These are phyloP conservation scores for Lutjanus argentimaculatus DNA, from an alignment of 2,797 vertebrate genomes.

Conservation along the genomic window DNA sequence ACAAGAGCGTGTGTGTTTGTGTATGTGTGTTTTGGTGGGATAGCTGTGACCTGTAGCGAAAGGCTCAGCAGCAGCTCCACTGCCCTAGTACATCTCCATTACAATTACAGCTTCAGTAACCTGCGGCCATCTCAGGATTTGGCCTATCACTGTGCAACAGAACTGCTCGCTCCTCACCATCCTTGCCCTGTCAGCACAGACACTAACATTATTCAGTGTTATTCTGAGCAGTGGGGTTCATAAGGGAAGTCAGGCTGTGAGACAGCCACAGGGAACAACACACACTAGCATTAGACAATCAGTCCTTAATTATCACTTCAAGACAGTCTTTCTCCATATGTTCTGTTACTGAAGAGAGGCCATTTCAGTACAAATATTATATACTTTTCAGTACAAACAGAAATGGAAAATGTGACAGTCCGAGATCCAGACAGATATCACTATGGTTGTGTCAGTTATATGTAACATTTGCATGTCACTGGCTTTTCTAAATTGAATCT, in stretches of 20 bases:
- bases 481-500: conserved; percentile 7
- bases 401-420: background rate
- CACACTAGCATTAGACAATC: conserved; percentile 17
- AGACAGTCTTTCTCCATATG: conserved; percentile 8
- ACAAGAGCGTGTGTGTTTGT: background rate
- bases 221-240: conserved; percentile 32
- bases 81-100: conserved; percentile 28
- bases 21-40: background rate
- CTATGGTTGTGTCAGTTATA: background rate
- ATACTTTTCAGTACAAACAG: background rate
- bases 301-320: conserved; percentile 38
- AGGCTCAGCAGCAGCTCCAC: conserved; percentile 25
- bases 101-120: conserved; percentile 38
- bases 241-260: conserved; percentile 15
- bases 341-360: background rate
- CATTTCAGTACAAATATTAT: conserved; percentile 1
- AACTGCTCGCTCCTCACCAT: conserved; percentile 11
- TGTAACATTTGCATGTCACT: background rate
- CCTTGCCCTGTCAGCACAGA: conserved; percentile 36
- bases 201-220: conserved; percentile 39
- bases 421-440: background rate
- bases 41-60: conserved; percentile 13
- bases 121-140: conserved; percentile 31
- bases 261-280: conserved; percentile 12
- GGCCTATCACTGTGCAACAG: conserved; percentile 31